Base-by-base conservation (phyloP, 2,888 invertebrate species). In the Tanytarsus gracilentus region DNA sequence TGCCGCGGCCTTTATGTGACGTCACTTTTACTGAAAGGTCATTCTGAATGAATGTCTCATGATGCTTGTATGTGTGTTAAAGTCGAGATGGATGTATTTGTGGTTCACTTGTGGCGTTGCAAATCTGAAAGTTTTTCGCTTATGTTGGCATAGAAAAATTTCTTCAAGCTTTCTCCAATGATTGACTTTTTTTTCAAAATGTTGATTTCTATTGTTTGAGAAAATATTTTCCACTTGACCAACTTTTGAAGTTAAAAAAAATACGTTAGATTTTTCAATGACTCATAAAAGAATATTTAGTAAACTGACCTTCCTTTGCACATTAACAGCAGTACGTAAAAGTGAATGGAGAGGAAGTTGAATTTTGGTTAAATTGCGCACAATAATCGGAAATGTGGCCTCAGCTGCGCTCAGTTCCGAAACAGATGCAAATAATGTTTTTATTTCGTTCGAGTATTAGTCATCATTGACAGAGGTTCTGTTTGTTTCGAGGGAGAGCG, bases 1-100 rank as follows among this genome's bases (percentile, higher is more conserved):
- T 36, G 55, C 55, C 39, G 55, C 55, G 55, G 55, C 63, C 62
- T 63, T 63, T 61, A 61, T 61, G 62, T 63, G 63, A 63, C 62
- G 63, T 63, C 63, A 63, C 61, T 55, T 60, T 55, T 48, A 61
- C 51, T 56, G 62, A 63, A 63, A 63, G 63, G 63, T 63, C 63
- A 63, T 60, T 63, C 62, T 51, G 39, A 36, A 53, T 39, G 55
- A 39, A 40, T 52, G 30, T n/a, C n/a, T n/a, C n/a, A n/a, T n/a
- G n/a, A n/a, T 27, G 1, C 11, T 21, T 52, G 52, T 36, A 18
- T 52, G 52, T 30, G 30, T 55, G 23, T 53, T 11, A 23, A 29
- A 29, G 8, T 9, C 23, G 8, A 8, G 48, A 8, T 25, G 26
- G 14, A 5, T 29, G 6, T 44, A 40, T 44, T 44, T 39, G 39